A percentile compares a stretch with the other conserved stretches of the same genome.
phyloP scores from a whole-genome alignment of 2,797 vertebrate species.

The Linurgus olivaceus region DNA sequence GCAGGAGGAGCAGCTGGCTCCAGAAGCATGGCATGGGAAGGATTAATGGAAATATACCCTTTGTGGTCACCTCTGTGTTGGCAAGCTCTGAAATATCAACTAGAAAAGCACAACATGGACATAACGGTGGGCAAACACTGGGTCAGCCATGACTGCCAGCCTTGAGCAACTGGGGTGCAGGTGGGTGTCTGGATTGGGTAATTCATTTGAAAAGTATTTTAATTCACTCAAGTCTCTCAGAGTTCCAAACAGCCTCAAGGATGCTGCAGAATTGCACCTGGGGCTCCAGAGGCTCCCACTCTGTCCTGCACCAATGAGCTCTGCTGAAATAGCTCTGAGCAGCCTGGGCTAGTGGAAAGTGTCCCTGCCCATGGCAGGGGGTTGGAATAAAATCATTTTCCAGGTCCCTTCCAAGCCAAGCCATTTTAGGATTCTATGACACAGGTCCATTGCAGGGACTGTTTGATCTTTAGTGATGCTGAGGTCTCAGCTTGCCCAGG shows the following conservation, averaged over 20 bases:
- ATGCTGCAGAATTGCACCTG: neutral
- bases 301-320: neutral
- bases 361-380: neutral
- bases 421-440: neutral
- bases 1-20: neutral
- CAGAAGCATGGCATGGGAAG: neutral
- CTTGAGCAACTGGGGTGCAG: neutral
- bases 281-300: neutral
- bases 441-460: neutral
- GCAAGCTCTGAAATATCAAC: neutral
- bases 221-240: neutral
- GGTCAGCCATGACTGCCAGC: fast-evolving
- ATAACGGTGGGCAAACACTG: neutral
- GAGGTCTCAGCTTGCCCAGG: neutral
- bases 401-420: neutral
- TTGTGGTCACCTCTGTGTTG: neutral
- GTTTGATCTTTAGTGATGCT: neutral
- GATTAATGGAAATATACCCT: neutral
- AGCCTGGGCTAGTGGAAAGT: neutral
- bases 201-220: neutral
- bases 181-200: neutral
- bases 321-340: neutral
- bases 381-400: neutral
- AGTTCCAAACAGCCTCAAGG: neutral
- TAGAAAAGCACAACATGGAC: neutral